Evolutionary conservation across 2,113 vertebrate genomes (phyloP).

Genomic region (Tragelaphus imberbis): DNA sequence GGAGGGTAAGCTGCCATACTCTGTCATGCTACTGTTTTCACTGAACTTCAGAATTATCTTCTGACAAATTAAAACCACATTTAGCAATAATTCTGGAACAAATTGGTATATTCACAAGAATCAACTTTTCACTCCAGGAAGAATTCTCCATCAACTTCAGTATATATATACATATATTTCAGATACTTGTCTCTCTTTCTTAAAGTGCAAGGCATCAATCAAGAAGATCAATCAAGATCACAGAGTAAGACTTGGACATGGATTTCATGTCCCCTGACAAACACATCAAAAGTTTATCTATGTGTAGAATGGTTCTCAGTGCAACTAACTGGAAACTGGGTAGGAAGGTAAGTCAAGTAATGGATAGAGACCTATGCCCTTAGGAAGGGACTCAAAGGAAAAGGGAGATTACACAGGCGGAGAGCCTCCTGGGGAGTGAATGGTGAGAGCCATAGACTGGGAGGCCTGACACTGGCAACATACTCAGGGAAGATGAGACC

Average conservation of each 20-base stretch:
- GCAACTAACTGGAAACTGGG: neutral
- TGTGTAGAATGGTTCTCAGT: neutral
- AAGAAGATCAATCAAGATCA: neutral
- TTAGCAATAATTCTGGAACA: neutral
- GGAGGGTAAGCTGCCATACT: neutral
- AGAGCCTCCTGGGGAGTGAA: neutral
- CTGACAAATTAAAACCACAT: neutral
- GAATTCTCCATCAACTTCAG: neutral
- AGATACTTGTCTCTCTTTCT: neutral
- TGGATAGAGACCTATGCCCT: neutral
- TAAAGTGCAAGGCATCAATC: neutral
- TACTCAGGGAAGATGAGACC: neutral
- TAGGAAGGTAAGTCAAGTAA: neutral
- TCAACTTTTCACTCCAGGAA: neutral
- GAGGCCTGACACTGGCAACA: neutral
- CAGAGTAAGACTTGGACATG: neutral
- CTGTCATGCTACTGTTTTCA: rapidly evolving
- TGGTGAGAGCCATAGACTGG: neutral
- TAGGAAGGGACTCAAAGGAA: neutral
- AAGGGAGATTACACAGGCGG: neutral
- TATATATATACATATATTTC: neutral
- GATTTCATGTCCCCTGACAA: neutral
- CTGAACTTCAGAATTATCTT: neutral
- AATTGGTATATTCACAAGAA: neutral
- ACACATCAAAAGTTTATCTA: neutral